Evolutionary conservation across 2,113 vertebrate species (phyloP).

Genomic region (Anser cygnoides): DNA sequence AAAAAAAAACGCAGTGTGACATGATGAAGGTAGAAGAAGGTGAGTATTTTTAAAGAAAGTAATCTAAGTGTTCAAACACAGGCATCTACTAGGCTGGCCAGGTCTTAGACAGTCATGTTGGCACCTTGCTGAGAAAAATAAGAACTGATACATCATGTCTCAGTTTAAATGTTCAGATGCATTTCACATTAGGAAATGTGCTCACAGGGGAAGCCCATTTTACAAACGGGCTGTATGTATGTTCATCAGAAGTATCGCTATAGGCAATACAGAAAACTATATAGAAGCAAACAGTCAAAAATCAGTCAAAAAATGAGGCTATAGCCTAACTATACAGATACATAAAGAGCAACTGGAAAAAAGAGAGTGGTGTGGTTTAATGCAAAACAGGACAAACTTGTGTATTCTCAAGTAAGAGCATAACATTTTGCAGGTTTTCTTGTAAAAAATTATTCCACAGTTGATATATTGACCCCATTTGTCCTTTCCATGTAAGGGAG

Average conservation of each 20-base stretch:
- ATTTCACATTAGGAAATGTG: neutral
- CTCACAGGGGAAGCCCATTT: neutral
- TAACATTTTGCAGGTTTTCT: neutral
- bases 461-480: neutral
- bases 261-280: neutral
- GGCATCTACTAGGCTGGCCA: neutral
- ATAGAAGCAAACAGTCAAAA: neutral
- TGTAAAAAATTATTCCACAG: neutral
- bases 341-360: neutral
- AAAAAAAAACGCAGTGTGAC: neutral
- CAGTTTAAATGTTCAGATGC: neutral
- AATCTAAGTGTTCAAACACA: neutral
- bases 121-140: neutral
- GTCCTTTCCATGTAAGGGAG: neutral
- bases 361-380: neutral
- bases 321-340: neutral
- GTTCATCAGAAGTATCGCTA: neutral
- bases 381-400: neutral
- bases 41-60: neutral
- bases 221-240: neutral
- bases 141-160: neutral
- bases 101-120: neutral
- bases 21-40: neutral
- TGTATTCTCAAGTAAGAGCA: neutral
- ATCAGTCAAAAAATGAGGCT: neutral